Conservation (phyloP, 1,140 invertebrate species). For the Trypoxylus dichotomus region DNA sequence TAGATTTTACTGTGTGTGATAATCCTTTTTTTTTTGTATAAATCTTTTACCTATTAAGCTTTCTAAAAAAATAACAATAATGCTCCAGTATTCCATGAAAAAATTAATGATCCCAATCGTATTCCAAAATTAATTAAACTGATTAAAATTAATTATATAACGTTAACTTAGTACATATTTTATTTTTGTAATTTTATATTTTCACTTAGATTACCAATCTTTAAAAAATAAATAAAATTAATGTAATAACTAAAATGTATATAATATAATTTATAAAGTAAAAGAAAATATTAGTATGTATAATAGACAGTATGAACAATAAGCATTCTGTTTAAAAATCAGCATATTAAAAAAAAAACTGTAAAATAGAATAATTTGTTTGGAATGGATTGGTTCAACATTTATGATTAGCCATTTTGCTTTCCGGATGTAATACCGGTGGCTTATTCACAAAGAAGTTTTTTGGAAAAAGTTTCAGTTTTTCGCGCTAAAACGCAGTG, state of each 20-base stretch:
- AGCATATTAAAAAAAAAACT: conserved; percentile 30
- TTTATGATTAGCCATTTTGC: conserved; percentile 33
- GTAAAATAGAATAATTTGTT: conserved; percentile 33
- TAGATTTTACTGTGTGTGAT: too few relatives aligned
- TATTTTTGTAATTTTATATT: too few relatives aligned
- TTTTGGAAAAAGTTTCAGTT: neutral
- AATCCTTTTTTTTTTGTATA: too few relatives aligned
- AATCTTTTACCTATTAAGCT: too few relatives aligned
- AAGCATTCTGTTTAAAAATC: conserved; percentile 16
- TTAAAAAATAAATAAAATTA: too few relatives aligned
- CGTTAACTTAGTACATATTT: too few relatives aligned
- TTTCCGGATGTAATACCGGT: conserved; percentile 20
- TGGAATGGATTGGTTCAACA: conserved; percentile 33
- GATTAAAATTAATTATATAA: neutral
- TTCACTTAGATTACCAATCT: too few relatives aligned
- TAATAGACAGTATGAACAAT: neutral
- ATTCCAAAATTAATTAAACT: neutral
- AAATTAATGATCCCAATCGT: too few relatives aligned
- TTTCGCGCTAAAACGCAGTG: neutral
- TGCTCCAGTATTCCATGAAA: too few relatives aligned
- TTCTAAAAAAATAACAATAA: too few relatives aligned
- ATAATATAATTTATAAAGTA: neutral
- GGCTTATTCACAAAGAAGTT: neutral
- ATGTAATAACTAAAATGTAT: too few relatives aligned
- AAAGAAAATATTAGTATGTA: neutral